A percentile compares a stretch with the other conserved stretches of the same genome.
These are phyloP conservation scores for Ranitomeya imitator DNA, from an alignment of 2,113 vertebrate species.

Conservation along the genomic window DNA sequence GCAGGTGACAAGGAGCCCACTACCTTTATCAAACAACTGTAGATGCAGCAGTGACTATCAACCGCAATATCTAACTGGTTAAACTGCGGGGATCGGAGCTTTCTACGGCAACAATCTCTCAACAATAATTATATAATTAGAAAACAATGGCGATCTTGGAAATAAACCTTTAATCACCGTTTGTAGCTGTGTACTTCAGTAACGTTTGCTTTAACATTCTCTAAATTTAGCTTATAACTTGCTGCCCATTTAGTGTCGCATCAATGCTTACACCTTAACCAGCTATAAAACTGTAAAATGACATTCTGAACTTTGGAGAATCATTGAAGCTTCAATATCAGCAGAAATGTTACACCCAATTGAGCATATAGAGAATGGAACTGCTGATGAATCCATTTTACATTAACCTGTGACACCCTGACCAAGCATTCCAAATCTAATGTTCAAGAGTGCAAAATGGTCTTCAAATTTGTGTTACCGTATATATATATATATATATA, in stretches of 20 bases:
- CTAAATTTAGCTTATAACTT: slow-evolving; percentile 3
- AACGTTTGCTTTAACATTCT: background rate
- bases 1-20: too few relatives aligned
- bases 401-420: background rate
- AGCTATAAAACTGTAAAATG: background rate
- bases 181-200: background rate
- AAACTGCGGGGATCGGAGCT: too few relatives aligned
- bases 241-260: background rate
- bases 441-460: background rate
- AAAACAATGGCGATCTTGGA: background rate
- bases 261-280: background rate
- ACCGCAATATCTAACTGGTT: too few relatives aligned
- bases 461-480: background rate
- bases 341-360: background rate
- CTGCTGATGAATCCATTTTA: background rate
- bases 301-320: slow-evolving; percentile 1
- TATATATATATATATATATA: background rate
- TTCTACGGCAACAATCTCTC: too few relatives aligned
- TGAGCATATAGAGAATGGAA: slow-evolving; percentile 1
- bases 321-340: slow-evolving; percentile 45
- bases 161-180: background rate
- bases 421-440: background rate
- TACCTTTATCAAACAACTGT: too few relatives aligned
- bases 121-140: background rate
- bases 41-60: too few relatives aligned